A percentile compares a stretch with the other conserved stretches of the same genome.
Evolutionary conservation across 2,888 invertebrate species (phyloP).

Genomic region (Lycophotia porphyrea): DNA sequence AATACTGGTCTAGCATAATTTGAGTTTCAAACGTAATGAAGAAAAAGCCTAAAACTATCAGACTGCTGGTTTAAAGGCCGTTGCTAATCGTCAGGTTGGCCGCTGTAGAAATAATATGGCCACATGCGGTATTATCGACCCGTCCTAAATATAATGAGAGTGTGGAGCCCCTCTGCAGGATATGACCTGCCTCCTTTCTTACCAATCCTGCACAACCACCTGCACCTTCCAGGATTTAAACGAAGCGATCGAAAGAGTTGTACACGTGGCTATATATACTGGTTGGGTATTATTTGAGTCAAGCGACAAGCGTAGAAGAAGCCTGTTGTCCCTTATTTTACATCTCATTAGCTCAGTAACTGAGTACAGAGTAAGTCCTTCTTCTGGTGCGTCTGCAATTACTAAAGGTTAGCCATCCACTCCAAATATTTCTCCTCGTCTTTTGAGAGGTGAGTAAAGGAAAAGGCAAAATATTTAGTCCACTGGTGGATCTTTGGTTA

Average conservation of each 20-base stretch:
- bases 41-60: no score
- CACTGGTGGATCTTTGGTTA: no score
- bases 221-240: background rate
- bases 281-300: no score
- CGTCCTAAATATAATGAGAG: background rate
- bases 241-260: background rate
- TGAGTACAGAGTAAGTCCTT: no score
- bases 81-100: background rate
- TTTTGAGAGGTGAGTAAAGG: background rate
- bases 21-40: no score
- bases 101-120: background rate
- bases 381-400: no score
- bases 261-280: background rate
- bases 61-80: background rate
- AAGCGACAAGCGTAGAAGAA: background rate
- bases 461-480: no score
- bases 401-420: background rate
- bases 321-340: background rate
- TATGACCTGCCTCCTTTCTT: background rate
- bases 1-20: no score
- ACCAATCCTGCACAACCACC: background rate
- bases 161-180: background rate
- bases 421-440: background rate
- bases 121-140: background rate
- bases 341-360: no score